Evolutionary conservation across 1,140 invertebrate species (phyloP), one percentile per base, ranked within the genome.

Genomic region (Bombus waltoni): DNA sequence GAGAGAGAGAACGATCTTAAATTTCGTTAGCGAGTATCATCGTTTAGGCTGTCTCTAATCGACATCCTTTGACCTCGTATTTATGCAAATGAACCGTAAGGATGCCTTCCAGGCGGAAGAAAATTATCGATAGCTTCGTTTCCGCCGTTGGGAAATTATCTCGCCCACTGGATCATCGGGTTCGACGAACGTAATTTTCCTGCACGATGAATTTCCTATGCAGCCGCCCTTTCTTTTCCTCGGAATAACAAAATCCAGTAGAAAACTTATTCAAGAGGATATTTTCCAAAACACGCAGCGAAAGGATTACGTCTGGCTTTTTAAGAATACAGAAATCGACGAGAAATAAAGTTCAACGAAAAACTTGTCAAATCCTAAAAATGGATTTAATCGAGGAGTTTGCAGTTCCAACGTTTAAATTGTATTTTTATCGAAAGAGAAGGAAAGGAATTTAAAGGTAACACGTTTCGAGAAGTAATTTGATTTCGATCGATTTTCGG

Each of bases 41-140:
- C 53, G 76, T 28, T n/a, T 53, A 44, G 53, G 53, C 53, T 57
- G 83, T 47, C 47, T 83, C 74, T 70, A 83, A 85, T 79, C 83
- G 77, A 62, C 76, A 73, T 40, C 57, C 83, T 85, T 80, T 79
- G 66, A 80, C 83, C 83, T 72, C 83, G 66, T 79, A 73, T 85
- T 85, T 80, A 80, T 73, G 57, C 68, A 80, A 80, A 85, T 72
- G 76, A 72, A 65, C 66, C 83, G 83, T 80, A 57, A 73, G 40
- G 74, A 83, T 57, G 65, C 22, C 32, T 72, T n/a, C 40, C 35
- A 57, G 70, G 62, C 47, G 82, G 59, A 2, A 83, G 81, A 83
- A 73, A 77, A 83, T 83, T 76, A 76, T 83, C 81, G 35, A n/a
- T 44, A 10, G 73, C 59, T 83, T 83, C 81, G 81, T 77, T 83